Evolutionary conservation across 1,140 invertebrate genomes (phyloP).

Genomic region (Bombus consobrinus): DNA sequence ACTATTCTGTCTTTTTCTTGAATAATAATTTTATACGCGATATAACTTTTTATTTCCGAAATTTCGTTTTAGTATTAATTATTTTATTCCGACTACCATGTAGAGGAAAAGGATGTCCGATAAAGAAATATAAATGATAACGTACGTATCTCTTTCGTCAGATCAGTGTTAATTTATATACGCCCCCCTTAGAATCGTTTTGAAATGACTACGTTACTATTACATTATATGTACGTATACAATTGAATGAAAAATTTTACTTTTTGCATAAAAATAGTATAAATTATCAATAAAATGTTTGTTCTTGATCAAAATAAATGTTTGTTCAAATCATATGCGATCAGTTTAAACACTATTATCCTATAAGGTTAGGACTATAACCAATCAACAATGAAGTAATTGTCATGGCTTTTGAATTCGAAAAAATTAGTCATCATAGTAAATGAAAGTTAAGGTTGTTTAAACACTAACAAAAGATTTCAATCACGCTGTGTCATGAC

Average conservation of each 20-base stretch:
- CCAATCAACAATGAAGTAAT: neutral
- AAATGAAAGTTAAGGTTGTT: neutral
- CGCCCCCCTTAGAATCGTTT: neutral
- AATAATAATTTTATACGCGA: neutral
- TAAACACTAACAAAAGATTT: neutral
- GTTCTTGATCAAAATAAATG: neutral
- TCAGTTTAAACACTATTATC: neutral
- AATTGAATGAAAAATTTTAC: neutral
- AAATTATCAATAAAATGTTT: neutral
- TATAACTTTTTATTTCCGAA: neutral
- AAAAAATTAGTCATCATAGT: constrained; percentile 21
- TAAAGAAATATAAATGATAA: constrained; percentile 59
- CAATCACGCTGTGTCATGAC: neutral
- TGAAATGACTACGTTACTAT: neutral
- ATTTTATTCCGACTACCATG: neutral
- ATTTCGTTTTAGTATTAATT: neutral
- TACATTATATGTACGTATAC: neutral
- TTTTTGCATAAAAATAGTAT: neutral
- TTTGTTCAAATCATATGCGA: neutral
- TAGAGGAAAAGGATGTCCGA: constrained; percentile 72
- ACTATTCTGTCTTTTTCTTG: neutral
- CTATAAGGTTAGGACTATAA: neutral
- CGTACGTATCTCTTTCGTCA: constrained; percentile 4
- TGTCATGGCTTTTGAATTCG: neutral
- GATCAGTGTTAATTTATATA: constrained; percentile 39